A percentile compares a stretch with the other conserved stretches of the same genome.
Conservation (phyloP, 2,888 invertebrate genomes). For the Malthinus seriepunctatus region DNA sequence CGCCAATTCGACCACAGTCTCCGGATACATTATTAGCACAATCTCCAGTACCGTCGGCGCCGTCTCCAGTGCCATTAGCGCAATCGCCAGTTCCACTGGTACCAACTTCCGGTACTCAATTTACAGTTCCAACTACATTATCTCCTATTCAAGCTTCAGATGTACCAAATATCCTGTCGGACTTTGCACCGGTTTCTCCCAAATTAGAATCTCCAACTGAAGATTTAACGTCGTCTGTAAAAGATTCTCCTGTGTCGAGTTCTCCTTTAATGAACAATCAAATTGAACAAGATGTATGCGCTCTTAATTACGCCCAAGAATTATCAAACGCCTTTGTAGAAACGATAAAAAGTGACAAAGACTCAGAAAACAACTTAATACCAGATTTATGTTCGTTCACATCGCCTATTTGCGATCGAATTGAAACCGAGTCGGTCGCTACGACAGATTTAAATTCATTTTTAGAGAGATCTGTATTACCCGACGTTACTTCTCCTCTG, state of each 20-base stretch:
- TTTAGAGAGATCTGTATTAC: constrained; percentile 39
- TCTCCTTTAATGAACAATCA: constrained; percentile 10
- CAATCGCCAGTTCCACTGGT: background rate
- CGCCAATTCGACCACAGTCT: constrained; percentile 9
- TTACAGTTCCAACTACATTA: background rate
- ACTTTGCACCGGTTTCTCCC: background rate
- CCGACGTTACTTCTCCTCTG: constrained; percentile 40
- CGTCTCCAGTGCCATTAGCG: background rate
- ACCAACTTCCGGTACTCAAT: too few relatives aligned
- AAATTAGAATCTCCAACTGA: constrained; percentile 38
- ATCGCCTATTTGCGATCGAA: background rate
- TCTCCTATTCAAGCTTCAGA: constrained; percentile 6
- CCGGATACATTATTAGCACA: background rate
- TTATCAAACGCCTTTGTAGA: constrained; percentile 19
- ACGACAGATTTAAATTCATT: constrained; percentile 42
- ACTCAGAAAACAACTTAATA: background rate
- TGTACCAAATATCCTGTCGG: too few relatives aligned
- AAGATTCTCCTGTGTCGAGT: constrained; percentile 37
- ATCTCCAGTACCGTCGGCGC: background rate
- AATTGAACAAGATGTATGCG: background rate
- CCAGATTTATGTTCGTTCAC: background rate
- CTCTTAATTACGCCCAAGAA: constrained; percentile 26
- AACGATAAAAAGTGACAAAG: background rate
- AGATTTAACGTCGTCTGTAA: constrained; percentile 50
- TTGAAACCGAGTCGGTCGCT: constrained; percentile 30